Conservation (phyloP, 2,797 vertebrate species). For the Discoglossus pictus region DNA sequence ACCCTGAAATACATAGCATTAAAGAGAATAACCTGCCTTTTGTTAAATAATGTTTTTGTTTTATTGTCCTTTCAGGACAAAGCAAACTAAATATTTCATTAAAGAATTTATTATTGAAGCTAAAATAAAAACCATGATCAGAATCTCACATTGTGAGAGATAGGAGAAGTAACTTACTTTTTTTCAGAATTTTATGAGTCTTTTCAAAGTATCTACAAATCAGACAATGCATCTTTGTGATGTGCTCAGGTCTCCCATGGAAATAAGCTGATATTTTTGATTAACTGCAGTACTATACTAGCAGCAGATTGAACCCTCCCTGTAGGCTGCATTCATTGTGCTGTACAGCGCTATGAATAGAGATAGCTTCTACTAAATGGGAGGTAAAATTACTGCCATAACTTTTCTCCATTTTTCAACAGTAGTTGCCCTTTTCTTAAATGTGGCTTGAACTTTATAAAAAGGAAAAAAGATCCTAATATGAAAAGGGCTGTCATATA, state of each 20-base stretch:
- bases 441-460: constrained; percentile 17
- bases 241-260: constrained; percentile 49
- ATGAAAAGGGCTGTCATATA: constrained; percentile 9
- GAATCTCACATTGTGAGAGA: background rate
- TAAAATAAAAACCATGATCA: background rate
- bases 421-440: constrained; percentile 18
- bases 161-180: constrained; percentile 13
- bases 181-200: constrained; percentile 41
- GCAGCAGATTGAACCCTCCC: constrained; percentile 52
- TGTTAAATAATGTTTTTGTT: background rate
- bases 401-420: constrained; percentile 27
- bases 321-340: constrained; percentile 52
- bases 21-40: no score
- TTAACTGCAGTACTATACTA: constrained; percentile 24
- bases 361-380: constrained; percentile 40
- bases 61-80: background rate
- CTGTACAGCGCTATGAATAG: constrained; percentile 47
- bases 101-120: constrained; percentile 10
- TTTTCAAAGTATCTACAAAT: constrained; percentile 40
- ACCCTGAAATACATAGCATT: no score
- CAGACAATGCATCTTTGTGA: constrained; percentile 40
- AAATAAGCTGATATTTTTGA: constrained; percentile 42
- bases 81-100: background rate
- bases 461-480: background rate
- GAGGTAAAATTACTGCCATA: constrained; percentile 30